Evolutionary conservation across 1,140 invertebrate species (phyloP), one percentile per base, ranked within the genome.

Genomic region (Oscheius sp.): DNA sequence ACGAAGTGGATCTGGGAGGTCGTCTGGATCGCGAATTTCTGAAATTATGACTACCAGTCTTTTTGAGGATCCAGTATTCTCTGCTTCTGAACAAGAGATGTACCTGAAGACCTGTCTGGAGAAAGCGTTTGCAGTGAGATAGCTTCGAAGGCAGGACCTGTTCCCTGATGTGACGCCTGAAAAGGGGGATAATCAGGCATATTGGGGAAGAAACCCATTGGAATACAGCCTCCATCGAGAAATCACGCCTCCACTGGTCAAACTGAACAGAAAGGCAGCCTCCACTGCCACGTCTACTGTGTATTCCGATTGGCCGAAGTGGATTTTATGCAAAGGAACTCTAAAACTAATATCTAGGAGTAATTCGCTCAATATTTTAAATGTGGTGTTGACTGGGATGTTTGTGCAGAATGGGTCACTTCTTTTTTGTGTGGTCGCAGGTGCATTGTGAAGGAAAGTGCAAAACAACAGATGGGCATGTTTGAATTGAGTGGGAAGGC

Each of bases 1-100:
- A n/a, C n/a, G n/a, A n/a, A n/a, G n/a, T n/a, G n/a, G n/a, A n/a
- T n/a, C n/a, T n/a, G n/a, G n/a, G n/a, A n/a, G n/a, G n/a, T 55
- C 7, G 49, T 55, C 49, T 55, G 49, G 23, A 55, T 55, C 7
- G 49, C 49, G 23, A 55, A 55, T 23, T 55, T 55, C 49, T 55
- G 28, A 55, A 55, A 7, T 7, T 7, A 23, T 7, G 23, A n/a
- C n/a, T n/a, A n/a, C n/a, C n/a, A n/a, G n/a, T n/a, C 7, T 7
- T 4, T 13, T 55, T 20, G 4, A 4, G 23, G 4, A 23, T 13
- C 7, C 7, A 55, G 23, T 7, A 55, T 13, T 20, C 7, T 7
- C 49, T 10, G 38, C 7, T 26, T 13, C n/a, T n/a, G n/a, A n/a
- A n/a, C n/a, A n/a, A n/a, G n/a, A n/a, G n/a, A n/a, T n/a, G n/a